Evolutionary conservation across 2,113 vertebrate genomes (phyloP), one percentile per base, ranked within the genome.

Genomic region (Daphoenositta chrysoptera): DNA sequence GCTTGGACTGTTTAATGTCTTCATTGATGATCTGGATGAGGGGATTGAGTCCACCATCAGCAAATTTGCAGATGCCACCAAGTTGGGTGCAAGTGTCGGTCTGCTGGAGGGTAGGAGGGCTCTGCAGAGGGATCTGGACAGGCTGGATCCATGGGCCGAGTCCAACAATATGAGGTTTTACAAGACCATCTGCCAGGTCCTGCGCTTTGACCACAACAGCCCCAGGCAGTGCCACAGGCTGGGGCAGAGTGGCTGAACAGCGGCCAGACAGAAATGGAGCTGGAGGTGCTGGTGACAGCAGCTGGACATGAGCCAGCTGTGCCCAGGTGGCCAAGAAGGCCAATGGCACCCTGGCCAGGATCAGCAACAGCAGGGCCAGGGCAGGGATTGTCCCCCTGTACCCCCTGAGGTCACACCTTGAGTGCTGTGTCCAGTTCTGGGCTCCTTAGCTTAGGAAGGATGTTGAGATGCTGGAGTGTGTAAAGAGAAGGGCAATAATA

Each of bases 341-440:
- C 33, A 45, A 1, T 37, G 40, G 33, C 61, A 80, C 16, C 78
- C 40, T 81, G 78, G 51, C 17, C 64, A 39, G 51, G 1, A 11
- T 1, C 42, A 81, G 51, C 22, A 47, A 7, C 28, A 48, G 63
- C 51, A 57, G 42, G 40, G 1, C 0, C 39, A 56, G 50, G 16
- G 10, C 13, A 6, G 50, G 0, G 27, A 37, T 21, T 57, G 10
- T 27, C 3, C 4, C 14, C 3, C 23, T 33, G 18, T 6, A 8
- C 7, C 4, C 0, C 0, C 11, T 48, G 7, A 58, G 64, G 35
- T 6, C 1, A 1, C 9, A 23, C 7, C 19, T n/a, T 22, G 11
- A 28, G 11, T 23, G 19, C 15, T 19, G 24, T 40, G 35, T 19
- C 30, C 35, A 28, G 19, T 12, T 1, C 35, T 30, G 54, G 30